Conservation (phyloP, 1,140 invertebrate species). For the Sipha flava region DNA sequence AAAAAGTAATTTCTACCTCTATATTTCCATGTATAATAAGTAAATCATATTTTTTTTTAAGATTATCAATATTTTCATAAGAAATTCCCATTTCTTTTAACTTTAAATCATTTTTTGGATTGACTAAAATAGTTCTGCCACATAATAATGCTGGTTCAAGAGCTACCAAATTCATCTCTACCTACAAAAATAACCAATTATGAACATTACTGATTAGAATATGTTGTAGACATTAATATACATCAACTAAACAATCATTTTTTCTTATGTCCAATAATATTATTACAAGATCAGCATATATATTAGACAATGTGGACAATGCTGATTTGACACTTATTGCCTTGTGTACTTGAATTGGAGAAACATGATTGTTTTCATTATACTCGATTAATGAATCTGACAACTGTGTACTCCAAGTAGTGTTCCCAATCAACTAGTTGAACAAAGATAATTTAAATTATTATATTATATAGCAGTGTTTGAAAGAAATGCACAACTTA, state of each 20-base stretch:
- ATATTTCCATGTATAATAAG: conserved; percentile 5
- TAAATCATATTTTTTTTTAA: background rate
- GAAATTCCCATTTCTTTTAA: conserved; percentile 1
- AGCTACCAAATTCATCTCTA: background rate
- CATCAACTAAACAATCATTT: conserved; percentile 9
- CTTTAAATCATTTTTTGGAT: background rate
- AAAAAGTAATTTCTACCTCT: background rate
- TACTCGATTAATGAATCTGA: background rate
- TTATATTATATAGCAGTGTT: too few relatives aligned
- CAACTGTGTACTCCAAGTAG: background rate
- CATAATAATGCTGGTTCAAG: conserved; percentile 18
- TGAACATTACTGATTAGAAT: background rate
- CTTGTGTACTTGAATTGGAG: background rate
- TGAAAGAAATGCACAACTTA: too few relatives aligned
- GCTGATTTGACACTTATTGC: conserved; percentile 1
- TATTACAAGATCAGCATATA: conserved; percentile 9
- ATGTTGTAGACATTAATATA: background rate
- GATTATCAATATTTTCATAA: background rate
- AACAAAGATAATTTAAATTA: background rate
- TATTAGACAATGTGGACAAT: background rate
- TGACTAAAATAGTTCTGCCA: conserved; percentile 12
- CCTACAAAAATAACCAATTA: background rate
- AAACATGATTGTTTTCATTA: background rate
- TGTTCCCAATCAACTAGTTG: background rate
- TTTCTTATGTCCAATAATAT: background rate